Percentiles rank a stretch among this genome's conserved stretches.
Evolutionary conservation across 2,113 vertebrate species (phyloP).

Genomic region (Gasterosteus nipponicus): DNA sequence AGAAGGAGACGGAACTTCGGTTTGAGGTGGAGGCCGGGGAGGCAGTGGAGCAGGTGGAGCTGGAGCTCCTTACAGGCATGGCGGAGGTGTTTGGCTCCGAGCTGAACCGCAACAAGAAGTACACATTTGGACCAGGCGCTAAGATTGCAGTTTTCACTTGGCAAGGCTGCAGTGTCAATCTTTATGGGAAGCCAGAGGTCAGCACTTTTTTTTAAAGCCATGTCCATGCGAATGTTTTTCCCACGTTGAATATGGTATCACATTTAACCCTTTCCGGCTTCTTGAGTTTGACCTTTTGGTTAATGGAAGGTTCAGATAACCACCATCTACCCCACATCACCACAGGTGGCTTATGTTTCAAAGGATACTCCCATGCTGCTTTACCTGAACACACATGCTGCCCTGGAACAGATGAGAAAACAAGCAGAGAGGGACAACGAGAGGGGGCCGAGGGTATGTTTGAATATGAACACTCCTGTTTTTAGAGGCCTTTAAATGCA

Average conservation of each 20-base stretch:
- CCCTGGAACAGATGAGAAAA: constrained; percentile 96
- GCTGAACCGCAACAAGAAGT: constrained; percentile 95
- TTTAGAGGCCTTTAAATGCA: not conserved
- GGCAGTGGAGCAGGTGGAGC: constrained; percentile 83
- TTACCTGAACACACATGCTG: constrained; percentile 96
- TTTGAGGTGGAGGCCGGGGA: constrained; percentile 94
- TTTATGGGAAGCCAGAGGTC: constrained; percentile 92
- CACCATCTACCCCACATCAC: not conserved
- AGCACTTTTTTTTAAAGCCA: not conserved
- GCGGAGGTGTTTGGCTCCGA: constrained; percentile 97
- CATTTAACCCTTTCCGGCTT: not conserved
- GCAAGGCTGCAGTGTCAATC: constrained; percentile 93
- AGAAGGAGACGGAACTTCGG: constrained; percentile 95
- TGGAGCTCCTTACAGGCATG: constrained; percentile 92
- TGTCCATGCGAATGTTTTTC: not conserved
- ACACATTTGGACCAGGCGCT: constrained; percentile 92
- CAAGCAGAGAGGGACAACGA: constrained; percentile 95
- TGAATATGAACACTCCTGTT: not conserved
- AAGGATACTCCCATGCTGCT: constrained; percentile 97
- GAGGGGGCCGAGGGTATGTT: constrained; percentile 87
- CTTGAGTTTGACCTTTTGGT: constrained; percentile 2
- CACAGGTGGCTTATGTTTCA: constrained; percentile 92
- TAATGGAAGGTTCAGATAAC: constrained; percentile 7
- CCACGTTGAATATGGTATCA: not conserved
- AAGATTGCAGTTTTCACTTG: constrained; percentile 98